Percentiles rank a stretch among this genome's conserved stretches.
Conservation (phyloP, 2,888 invertebrate genomes). For the Caenorhabditis plicata region DNA sequence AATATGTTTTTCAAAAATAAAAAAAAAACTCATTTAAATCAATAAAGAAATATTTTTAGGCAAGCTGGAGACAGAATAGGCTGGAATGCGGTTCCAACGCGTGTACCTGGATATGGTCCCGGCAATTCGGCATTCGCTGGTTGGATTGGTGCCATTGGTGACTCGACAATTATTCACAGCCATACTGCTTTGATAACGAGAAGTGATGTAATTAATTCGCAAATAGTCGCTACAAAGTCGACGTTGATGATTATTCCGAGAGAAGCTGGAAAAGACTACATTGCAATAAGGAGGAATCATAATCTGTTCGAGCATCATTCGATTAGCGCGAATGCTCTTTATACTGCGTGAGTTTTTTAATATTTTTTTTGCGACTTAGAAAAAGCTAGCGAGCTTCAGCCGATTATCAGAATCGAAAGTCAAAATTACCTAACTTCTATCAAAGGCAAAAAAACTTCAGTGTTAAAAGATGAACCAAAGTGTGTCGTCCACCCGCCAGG, state of each 20-base stretch:
- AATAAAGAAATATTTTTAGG: too few species aligned
- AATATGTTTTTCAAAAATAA: too few species aligned
- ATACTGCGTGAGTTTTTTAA: too few species aligned
- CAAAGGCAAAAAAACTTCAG: too few species aligned
- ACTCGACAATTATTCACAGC: slow-evolving; percentile 79
- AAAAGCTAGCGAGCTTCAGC: too few species aligned
- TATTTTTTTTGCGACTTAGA: too few species aligned
- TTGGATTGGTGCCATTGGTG: slow-evolving; percentile 92
- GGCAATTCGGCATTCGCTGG: slow-evolving; percentile 82
- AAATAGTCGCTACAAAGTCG: slow-evolving; percentile 48
- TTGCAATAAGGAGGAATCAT: slow-evolving; percentile 43
- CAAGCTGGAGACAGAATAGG: slow-evolving; percentile 23
- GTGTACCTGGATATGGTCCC: slow-evolving; percentile 81
- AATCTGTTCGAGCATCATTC: slow-evolving; percentile 43
- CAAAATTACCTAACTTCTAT: too few species aligned
- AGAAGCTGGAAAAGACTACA: slow-evolving; percentile 51
- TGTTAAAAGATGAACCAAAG: too few species aligned
- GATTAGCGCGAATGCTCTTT: slow-evolving; percentile 42
- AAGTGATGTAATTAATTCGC: slow-evolving; percentile 48
- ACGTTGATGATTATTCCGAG: slow-evolving; percentile 51
- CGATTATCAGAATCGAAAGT: too few species aligned
- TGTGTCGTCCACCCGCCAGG: too few species aligned
- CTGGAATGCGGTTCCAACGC: slow-evolving; percentile 75
- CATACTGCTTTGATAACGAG: slow-evolving; percentile 51
- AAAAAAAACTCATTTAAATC: too few species aligned